A percentile compares a stretch with the other conserved stretches of the same genome.
These are phyloP conservation scores for Lordiphosa andalusiaca DNA, from an alignment of 2,888 invertebrate genomes.

Conservation along the genomic window DNA sequence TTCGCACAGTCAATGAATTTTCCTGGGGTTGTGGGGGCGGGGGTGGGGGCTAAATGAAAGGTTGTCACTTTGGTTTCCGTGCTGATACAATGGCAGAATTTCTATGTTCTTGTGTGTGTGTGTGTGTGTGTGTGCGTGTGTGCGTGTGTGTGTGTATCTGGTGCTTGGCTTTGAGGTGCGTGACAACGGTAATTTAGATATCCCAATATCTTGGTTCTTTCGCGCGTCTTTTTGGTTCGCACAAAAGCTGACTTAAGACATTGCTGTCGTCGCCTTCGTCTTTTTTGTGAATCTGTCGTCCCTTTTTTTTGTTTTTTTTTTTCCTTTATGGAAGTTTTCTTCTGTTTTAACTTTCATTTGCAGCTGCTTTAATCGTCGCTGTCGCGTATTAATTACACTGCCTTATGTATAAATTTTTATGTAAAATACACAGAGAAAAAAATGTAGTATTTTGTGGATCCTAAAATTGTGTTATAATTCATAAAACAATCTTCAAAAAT, in stretches of 20 bases:
- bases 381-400: slow-evolving; percentile 54
- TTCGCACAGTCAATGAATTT: slow-evolving; percentile 50
- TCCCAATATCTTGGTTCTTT: slow-evolving; percentile 57
- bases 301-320: slow-evolving; percentile 8
- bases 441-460: no score
- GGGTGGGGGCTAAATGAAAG: slow-evolving; percentile 52
- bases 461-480: no score
- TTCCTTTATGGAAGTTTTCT: slow-evolving; percentile 48
- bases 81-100: slow-evolving; percentile 29
- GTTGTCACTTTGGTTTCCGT: slow-evolving; percentile 50
- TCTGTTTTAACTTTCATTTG: slow-evolving; percentile 40
- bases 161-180: slow-evolving; percentile 34
- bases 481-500: no score
- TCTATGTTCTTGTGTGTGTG: slow-evolving; percentile 5
- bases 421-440: slow-evolving; percentile 7
- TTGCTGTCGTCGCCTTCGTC: slow-evolving; percentile 27
- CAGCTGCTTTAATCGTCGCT: slow-evolving; percentile 40
- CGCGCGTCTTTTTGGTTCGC: slow-evolving; percentile 47
- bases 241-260: slow-evolving; percentile 39
- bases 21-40: slow-evolving; percentile 3
- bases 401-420: slow-evolving; percentile 29
- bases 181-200: slow-evolving; percentile 54
- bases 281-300: slow-evolving; percentile 19
- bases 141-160: slow-evolving; percentile 10
- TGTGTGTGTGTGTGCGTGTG: slow-evolving; percentile 8